Conservation (phyloP, 2,888 invertebrate genomes). For the Himalopsyche japonica region DNA sequence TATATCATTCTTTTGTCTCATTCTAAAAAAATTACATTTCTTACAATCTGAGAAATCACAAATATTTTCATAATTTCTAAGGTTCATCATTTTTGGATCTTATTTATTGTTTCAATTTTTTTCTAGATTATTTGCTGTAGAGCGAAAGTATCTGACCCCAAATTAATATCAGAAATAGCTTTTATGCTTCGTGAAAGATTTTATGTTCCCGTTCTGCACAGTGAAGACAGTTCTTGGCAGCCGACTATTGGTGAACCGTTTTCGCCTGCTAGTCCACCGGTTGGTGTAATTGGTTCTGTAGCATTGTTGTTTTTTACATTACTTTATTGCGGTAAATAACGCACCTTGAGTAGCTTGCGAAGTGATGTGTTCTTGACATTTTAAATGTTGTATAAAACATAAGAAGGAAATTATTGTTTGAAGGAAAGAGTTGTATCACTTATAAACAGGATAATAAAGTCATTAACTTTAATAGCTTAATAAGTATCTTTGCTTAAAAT, state of each 20-base stretch:
- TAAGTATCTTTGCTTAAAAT: not conserved
- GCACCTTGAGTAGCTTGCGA: too few species aligned
- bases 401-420: too few species aligned
- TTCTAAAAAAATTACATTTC: not conserved
- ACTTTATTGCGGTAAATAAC: too few species aligned
- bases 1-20: not conserved
- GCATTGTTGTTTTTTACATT: too few species aligned
- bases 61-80: too few species aligned
- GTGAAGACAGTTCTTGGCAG: constrained; percentile 73
- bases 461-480: not conserved
- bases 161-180: constrained; percentile 60
- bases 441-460: too few species aligned
- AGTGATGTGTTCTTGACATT: too few species aligned
- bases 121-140: constrained; percentile 78
- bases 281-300: constrained; percentile 47
- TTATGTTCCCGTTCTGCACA: constrained; percentile 86
- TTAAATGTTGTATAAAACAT: too few species aligned
- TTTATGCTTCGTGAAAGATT: constrained; percentile 72
- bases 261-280: constrained; percentile 70
- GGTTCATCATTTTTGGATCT: too few species aligned
- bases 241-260: constrained; percentile 81
- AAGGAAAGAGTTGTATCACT: too few species aligned
- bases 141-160: constrained; percentile 51
- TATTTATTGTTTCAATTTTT: constrained; percentile 20
- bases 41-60: too few species aligned